Conservation (phyloP, 2,797 vertebrate genomes). For the Oryzias dopingdopingensis region DNA sequence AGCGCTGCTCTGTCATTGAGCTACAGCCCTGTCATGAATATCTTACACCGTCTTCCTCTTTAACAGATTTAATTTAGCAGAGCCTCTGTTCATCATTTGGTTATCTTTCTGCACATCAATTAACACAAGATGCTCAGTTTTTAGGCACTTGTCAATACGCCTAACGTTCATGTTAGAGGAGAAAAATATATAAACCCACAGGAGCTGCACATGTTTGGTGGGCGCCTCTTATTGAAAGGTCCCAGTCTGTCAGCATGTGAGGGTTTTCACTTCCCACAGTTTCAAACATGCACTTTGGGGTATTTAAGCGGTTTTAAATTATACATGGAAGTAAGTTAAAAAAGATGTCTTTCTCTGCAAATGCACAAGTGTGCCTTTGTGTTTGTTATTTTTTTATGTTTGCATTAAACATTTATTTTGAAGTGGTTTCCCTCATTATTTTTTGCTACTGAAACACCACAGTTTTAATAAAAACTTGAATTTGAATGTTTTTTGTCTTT, state of each 20-base stretch:
- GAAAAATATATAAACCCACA: neutral
- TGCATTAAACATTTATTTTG: no score
- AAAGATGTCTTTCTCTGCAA: no score
- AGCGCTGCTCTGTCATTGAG: conserved; percentile 65
- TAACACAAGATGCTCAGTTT: conserved; percentile 2
- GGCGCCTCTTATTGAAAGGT: neutral
- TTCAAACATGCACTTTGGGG: no score
- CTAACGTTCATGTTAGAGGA: neutral
- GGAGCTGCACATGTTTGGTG: neutral
- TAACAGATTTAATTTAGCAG: conserved; percentile 62
- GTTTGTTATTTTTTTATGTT: no score
- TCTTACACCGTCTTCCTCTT: conserved; percentile 44
- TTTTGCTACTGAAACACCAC: no score
- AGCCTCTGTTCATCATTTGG: conserved; percentile 22
- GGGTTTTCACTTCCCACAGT: no score
- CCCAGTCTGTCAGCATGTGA: neutral
- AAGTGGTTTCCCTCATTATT: no score
- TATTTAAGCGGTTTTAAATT: no score
- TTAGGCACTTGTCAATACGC: conserved; percentile 3
- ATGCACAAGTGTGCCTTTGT: no score
- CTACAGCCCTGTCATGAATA: conserved; percentile 59
- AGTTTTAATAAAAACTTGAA: no score
- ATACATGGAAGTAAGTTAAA: no score
- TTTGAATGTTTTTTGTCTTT: no score
- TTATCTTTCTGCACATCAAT: conserved; percentile 30